Evolutionary conservation across 1,140 invertebrate genomes (phyloP).

Genomic region (Bombus confusus): DNA sequence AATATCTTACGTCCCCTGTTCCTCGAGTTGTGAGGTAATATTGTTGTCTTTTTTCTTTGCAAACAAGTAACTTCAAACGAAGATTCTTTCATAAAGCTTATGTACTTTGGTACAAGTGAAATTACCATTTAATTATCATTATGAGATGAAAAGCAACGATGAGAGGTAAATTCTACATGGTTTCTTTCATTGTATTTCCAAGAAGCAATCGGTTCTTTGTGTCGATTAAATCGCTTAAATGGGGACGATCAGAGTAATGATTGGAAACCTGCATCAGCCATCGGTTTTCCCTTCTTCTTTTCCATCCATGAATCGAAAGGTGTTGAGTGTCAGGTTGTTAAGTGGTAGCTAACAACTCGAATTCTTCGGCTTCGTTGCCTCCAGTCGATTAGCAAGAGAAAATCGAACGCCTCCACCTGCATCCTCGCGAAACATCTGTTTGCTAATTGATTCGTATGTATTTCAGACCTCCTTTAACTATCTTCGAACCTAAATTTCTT

Average conservation of each 20-base stretch:
- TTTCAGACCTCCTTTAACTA: not conserved
- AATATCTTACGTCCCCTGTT: conserved; percentile 12
- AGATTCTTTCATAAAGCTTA: not conserved
- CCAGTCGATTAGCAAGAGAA: conserved; percentile 49
- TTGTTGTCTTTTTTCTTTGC: not conserved
- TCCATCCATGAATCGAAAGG: conserved; percentile 25
- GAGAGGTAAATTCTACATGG: not conserved
- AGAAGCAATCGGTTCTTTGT: not conserved
- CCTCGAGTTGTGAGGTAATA: not conserved
- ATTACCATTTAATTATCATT: not conserved
- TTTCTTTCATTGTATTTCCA: not conserved
- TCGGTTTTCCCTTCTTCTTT: conserved; percentile 10
- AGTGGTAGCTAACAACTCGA: conserved; percentile 51
- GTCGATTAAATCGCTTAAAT: not conserved
- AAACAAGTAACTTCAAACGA: no score
- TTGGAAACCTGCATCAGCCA: not conserved
- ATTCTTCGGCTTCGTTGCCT: conserved; percentile 44
- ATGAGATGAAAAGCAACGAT: not conserved
- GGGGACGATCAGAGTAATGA: not conserved
- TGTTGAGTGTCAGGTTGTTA: conserved; percentile 45
- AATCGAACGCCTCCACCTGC: conserved; percentile 22
- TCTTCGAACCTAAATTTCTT: not conserved
- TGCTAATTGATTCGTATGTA: conserved; percentile 31
- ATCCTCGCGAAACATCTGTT: not conserved
- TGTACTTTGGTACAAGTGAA: not conserved